A percentile compares a stretch with the other conserved stretches of the same genome.
These are phyloP conservation scores for Operophtera brumata DNA, from an alignment of 2,888 invertebrate species.

Conservation along the genomic window DNA sequence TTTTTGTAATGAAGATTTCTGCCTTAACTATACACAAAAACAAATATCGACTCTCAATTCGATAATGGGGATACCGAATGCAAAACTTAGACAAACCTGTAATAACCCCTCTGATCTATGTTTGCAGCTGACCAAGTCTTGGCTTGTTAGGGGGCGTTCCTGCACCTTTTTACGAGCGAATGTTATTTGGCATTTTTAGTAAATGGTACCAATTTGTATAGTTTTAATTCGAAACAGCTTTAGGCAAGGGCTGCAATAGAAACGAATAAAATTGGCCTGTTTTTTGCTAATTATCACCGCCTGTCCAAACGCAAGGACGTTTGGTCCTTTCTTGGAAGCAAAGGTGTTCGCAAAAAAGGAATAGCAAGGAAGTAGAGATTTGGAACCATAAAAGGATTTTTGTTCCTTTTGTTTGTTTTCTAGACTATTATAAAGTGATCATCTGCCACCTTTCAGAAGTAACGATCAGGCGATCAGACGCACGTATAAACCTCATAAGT, in stretches of 20 bases:
- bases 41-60: no score
- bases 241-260: constrained; percentile 16
- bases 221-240: constrained; percentile 18
- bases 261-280: constrained; percentile 15
- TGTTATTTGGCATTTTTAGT: constrained; percentile 11
- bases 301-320: constrained; percentile 11
- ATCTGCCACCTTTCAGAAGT: not conserved
- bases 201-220: constrained; percentile 23
- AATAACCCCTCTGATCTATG: no score
- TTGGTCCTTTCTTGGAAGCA: constrained; percentile 21
- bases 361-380: not conserved
- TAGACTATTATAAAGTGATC: not conserved
- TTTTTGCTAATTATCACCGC: constrained; percentile 25
- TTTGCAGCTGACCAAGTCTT: constrained; percentile 14
- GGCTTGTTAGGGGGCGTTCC: constrained; percentile 14
- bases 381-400: not conserved
- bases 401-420: not conserved
- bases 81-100: no score
- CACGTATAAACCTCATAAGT: no score
- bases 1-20: no score
- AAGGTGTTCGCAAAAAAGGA: constrained; percentile 10
- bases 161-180: constrained; percentile 15
- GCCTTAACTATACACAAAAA: no score
- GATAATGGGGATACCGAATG: no score
- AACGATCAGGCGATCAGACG: not conserved